Evolutionary conservation across 2,113 vertebrate genomes (phyloP), one percentile per base, ranked within the genome.

Genomic region (Hyperoodon ampullatus): DNA sequence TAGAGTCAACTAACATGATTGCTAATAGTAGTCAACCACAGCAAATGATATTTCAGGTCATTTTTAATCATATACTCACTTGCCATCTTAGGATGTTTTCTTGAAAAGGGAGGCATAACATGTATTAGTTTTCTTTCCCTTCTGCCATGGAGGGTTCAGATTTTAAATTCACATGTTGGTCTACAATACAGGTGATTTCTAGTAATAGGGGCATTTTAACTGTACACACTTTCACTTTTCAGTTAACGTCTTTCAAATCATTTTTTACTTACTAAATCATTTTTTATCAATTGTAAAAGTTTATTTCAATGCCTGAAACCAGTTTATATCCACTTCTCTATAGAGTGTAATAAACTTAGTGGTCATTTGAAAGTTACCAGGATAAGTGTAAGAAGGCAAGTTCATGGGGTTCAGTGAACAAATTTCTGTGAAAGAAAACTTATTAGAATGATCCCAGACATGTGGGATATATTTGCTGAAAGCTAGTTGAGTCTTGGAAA

Each of bases 231-330:
- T 88, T 53, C 30, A 77, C 58, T 74, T 83, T 93, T 88, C 74
- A 95, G 42, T 72, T 94, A 68, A 44, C 13, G 10, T 66, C n/a
- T 81, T 96, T 87, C 83, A 92, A 68, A 66, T 84, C 16, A 58
- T 24, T 78, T 84, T 84, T 87, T 88, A 68, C 42, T 96, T 39
- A 55, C 30, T 61, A 24, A 55, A 91, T 93, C 24, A n/a, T 87
- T 82, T 80, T 30, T 39, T 61, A 75, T 74, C 66, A 70, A 68
- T 68, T 90, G 2, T 84, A 80, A 88, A 89, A 84, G 65, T 77
- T 1, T 66, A 81, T 28, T 50, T 47, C 58, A 87, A 15, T 63
- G 5, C 33, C 50, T 72, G 83, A 92, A 90, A 78, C 12, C 23
- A 35, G 16, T 88, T 93, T 88, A 39, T 82, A 60, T 70, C 23